Evolutionary conservation across 2,797 vertebrate genomes (phyloP).

Genomic region (Scolopax rusticola): DNA sequence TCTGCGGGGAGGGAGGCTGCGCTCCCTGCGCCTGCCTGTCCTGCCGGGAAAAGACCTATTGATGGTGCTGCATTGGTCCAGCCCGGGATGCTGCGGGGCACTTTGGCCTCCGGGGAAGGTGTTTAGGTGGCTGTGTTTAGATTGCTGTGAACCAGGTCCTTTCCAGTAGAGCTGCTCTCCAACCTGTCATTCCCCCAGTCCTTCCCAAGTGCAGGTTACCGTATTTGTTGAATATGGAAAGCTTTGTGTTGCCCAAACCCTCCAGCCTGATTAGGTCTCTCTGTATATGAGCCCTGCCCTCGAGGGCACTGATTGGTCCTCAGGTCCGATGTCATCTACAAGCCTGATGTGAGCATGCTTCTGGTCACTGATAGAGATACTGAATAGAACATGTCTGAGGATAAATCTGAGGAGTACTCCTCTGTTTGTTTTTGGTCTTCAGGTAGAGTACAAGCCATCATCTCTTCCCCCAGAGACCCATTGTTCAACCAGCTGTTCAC

Average conservation of each 20-base stretch:
- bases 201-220: background rate
- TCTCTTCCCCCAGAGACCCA: background rate
- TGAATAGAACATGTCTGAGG: background rate
- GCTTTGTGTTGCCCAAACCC: background rate
- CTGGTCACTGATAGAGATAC: background rate
- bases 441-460: background rate
- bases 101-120: accelerated
- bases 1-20: accelerated
- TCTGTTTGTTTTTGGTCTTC: background rate
- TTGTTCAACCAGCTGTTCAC: background rate
- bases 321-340: background rate
- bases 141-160: no score
- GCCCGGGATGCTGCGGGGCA: no score
- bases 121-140: accelerated
- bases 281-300: background rate
- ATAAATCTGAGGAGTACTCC: background rate
- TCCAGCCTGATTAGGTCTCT: background rate
- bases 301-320: background rate
- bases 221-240: no score
- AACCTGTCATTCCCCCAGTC: background rate
- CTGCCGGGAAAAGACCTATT: accelerated
- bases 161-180: background rate
- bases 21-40: accelerated
- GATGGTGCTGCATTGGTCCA: background rate
- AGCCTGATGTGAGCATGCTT: background rate